Base-by-base conservation (phyloP, 1,140 invertebrate species). In the Patella vulgata region DNA sequence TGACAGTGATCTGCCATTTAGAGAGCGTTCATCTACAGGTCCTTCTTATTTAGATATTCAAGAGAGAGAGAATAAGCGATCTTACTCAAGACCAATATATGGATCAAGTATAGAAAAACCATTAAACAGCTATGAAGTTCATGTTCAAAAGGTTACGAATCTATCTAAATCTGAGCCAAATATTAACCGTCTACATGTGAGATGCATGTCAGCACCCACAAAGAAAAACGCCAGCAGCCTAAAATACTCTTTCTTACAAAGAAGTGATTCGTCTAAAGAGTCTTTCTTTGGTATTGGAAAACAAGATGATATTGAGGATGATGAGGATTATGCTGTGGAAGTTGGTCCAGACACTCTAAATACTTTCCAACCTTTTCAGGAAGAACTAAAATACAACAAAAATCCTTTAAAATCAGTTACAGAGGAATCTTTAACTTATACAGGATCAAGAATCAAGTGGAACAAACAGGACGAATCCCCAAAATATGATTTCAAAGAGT, bases 61-160 rank as follows among this genome's bases (percentile, higher is more conserved):
- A n/a, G n/a, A n/a, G n/a, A n/a, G n/a, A n/a, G n/a, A n/a, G n/a
- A n/a, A n/a, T n/a, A n/a, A n/a, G n/a, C n/a, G n/a, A n/a, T n/a
- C n/a, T n/a, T n/a, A n/a, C n/a, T n/a, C 28, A 2, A 52, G 50
- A 30, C 50, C 50, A 14, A 30, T 52, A 17, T 52, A 52, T 52
- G 50, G 50, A 30, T 31, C 50, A 52, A 27, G 33, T 31, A 52
- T 52, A 11, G 30, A 52, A 52, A 11, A 51, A 30, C 53, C 56
- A n/a, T 9, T 44, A 11, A 70, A 76, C 63, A 55, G 60, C 11
- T 82, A 74, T 71, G 79, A 82, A 63, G 70, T 81, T 27, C 66
- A 76, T 58, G 79, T 82, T 25, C 31, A 73, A 8, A 71, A 70
- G 36, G 21, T 51, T 42, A 65, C 56, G 71, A 31, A 54, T 30